These are phyloP conservation scores for Spialia ferax DNA, from an alignment of 2,888 invertebrate species.

Conservation along the genomic window DNA sequence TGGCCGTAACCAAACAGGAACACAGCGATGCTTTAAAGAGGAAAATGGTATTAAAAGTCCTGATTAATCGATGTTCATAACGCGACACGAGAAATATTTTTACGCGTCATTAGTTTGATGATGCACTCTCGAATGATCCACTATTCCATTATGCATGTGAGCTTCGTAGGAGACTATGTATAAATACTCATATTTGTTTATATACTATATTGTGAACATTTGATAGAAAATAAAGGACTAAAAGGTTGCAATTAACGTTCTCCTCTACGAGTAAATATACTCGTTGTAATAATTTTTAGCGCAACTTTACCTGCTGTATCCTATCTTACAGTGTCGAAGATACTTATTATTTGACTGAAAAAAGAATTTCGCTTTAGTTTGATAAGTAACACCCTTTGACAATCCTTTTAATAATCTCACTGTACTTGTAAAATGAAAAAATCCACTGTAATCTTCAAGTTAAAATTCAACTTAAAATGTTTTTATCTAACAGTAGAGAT, in stretches of 20 bases:
- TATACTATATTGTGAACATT: too few species aligned
- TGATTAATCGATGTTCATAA: slow-evolving; percentile 81
- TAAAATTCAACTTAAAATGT: slow-evolving; percentile 48
- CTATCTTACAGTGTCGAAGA: too few species aligned
- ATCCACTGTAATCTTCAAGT: slow-evolving; percentile 48
- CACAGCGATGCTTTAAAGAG: slow-evolving; percentile 66
- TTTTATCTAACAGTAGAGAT: slow-evolving; percentile 49
- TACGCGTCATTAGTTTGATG: slow-evolving; percentile 77
- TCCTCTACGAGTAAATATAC: too few species aligned
- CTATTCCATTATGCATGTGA: slow-evolving; percentile 40
- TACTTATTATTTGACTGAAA: slow-evolving; percentile 3
- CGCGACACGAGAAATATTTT: slow-evolving; percentile 83
- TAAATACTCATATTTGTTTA: too few species aligned
- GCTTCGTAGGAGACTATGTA: not conserved
- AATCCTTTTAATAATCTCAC: slow-evolving; percentile 41
- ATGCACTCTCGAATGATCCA: slow-evolving; percentile 47
- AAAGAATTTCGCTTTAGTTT: not conserved
- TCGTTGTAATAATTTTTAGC: too few species aligned
- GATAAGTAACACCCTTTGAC: slow-evolving; percentile 36
- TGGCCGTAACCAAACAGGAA: slow-evolving; percentile 61
- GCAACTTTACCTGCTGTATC: too few species aligned
- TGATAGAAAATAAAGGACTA: too few species aligned
- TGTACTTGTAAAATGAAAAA: slow-evolving; percentile 50
- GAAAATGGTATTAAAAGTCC: slow-evolving; percentile 58
- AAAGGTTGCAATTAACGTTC: too few species aligned